Conservation (phyloP, 2,888 invertebrate genomes). For the Endotricha flammealis region DNA sequence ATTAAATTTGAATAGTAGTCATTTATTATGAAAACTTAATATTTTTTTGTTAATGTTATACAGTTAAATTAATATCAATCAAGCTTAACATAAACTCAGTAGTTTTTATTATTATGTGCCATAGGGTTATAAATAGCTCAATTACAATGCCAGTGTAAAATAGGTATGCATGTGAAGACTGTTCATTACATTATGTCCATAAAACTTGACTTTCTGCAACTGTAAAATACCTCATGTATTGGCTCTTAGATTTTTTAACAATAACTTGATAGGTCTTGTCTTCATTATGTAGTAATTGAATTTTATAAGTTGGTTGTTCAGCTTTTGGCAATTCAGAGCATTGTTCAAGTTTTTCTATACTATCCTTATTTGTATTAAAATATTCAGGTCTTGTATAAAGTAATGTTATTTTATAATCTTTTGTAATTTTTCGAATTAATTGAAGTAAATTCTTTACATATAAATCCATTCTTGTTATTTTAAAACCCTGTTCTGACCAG, state of each 20-base stretch:
- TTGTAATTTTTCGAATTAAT: slow-evolving; percentile 60
- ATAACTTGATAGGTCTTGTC: slow-evolving; percentile 25
- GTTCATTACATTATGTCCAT: slow-evolving; percentile 22
- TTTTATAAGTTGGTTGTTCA: slow-evolving; percentile 53
- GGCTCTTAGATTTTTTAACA: slow-evolving; percentile 28
- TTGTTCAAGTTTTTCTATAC: slow-evolving; percentile 34
- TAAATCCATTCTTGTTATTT: slow-evolving; percentile 66
- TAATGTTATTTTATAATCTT: slow-evolving; percentile 66
- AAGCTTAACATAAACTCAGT: too few species aligned
- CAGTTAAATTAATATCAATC: too few species aligned
- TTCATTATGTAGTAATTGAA: slow-evolving; percentile 36
- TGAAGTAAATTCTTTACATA: slow-evolving; percentile 64
- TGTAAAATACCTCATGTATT: slow-evolving; percentile 27
- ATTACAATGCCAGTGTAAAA: too few species aligned
- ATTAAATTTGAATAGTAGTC: too few species aligned
- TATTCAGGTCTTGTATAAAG: slow-evolving; percentile 75
- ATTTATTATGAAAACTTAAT: too few species aligned
- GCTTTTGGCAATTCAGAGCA: slow-evolving; percentile 31
- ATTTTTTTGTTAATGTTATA: too few species aligned
- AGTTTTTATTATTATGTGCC: too few species aligned
- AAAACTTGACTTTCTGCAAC: slow-evolving; percentile 25
- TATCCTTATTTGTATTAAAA: slow-evolving; percentile 60
- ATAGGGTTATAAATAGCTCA: too few species aligned
- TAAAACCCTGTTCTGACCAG: slow-evolving; percentile 70
- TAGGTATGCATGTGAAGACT: background rate